Base-by-base conservation (phyloP, 2,113 vertebrate species). In the Cervus canadensis region DNA sequence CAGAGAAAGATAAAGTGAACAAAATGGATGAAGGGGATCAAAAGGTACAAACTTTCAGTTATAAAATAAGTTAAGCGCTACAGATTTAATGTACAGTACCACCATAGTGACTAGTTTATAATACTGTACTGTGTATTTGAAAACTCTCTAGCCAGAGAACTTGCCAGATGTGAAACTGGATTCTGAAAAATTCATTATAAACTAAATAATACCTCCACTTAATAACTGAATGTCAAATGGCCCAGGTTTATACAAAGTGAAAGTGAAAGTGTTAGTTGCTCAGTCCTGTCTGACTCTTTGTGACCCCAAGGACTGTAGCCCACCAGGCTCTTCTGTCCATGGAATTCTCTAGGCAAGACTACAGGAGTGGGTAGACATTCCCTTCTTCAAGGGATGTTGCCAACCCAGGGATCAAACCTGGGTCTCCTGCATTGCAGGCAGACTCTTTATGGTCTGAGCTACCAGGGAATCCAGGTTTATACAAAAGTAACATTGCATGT, bases 221-320 rank as follows among this genome's bases (percentile, higher is more conserved):
- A 92, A 93, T 94, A 33, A 40, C 9, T 97, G 36, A 86, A 74
- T 84, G 97, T 57, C 52, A 97, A 96, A 97, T 45, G 23, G 2
- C 45, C 91, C 54, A 97, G 28, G 67, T 96, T 92, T 92, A 36
- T 82, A 74, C 9, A 82, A 50, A 71, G 19, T 40, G 67, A 71
- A 71, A 36, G 64, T 71, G 17, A 40, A 71, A 40, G 67, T 71
- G 67, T 71, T 71, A 36, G 19, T 40, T 71, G 67, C 36, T 71
- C 67, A 23, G n/a, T 36, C 5, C 0, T 36, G n/a, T 71, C 9
- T 71, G 19, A 71, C 9, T 71, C 64, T 71, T 21, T 36, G n/a
- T 36, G 64, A 23, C 64, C 9, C n/a, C 9, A 71, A 71, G 64
- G n/a, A 71, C 64, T 5, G 0, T 12, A 71, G n/a, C n/a, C n/a